These are phyloP conservation scores for Ophion costatus DNA, from an alignment of 2,888 invertebrate species.

Conservation along the genomic window DNA sequence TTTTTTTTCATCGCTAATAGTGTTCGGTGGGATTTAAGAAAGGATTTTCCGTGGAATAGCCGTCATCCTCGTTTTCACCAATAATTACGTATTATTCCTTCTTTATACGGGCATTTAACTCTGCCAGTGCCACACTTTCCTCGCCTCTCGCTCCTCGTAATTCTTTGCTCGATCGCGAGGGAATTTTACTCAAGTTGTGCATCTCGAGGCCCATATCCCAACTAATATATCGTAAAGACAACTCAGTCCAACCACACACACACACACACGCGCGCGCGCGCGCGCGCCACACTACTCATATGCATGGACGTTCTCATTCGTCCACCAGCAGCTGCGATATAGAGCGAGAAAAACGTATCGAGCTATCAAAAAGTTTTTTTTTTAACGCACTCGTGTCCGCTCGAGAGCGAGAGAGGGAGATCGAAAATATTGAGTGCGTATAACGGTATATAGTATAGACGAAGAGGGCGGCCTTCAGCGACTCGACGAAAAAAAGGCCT, in stretches of 20 bases:
- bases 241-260: slow-evolving; percentile 4
- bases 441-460: slow-evolving; percentile 77
- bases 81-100: slow-evolving; percentile 16
- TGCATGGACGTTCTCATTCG: slow-evolving; percentile 9
- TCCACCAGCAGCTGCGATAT: background rate
- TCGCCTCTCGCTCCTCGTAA: background rate
- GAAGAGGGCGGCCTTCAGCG: slow-evolving; percentile 78
- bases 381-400: slow-evolving; percentile 41
- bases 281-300: background rate
- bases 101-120: background rate
- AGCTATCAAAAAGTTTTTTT: slow-evolving; percentile 40
- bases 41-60: slow-evolving; percentile 52
- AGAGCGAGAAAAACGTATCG: slow-evolving; percentile 8
- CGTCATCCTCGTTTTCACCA: slow-evolving; percentile 31
- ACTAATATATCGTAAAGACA: slow-evolving; percentile 4
- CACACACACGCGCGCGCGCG: background rate
- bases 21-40: slow-evolving; percentile 50
- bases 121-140: background rate
- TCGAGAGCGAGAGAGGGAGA: slow-evolving; percentile 31
- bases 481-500: slow-evolving; percentile 72
- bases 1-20: slow-evolving; percentile 51
- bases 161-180: slow-evolving; percentile 4
- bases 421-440: slow-evolving; percentile 49
- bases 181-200: slow-evolving; percentile 25
- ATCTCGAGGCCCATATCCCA: slow-evolving; percentile 19